Evolutionary conservation across 2,888 invertebrate species (phyloP).

Genomic region (Nomada lathburiana): DNA sequence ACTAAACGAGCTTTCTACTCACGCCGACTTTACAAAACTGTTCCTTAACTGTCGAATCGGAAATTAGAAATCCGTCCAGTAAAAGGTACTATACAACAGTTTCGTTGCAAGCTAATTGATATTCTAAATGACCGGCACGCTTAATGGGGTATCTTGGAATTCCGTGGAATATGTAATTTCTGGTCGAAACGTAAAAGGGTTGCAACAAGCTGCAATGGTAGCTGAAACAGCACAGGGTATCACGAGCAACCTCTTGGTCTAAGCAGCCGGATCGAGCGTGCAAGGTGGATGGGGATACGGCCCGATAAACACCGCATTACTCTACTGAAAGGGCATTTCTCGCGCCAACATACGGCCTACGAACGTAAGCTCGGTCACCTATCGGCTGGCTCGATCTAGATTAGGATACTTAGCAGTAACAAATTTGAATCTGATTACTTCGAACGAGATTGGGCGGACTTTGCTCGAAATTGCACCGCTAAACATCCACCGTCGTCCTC

Average conservation of each 20-base stretch:
- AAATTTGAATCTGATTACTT: constrained; percentile 67
- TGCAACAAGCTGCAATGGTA: constrained; percentile 75
- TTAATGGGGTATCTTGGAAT: background rate
- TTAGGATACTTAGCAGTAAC: constrained; percentile 68
- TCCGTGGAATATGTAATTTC: constrained; percentile 44
- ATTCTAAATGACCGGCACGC: too few relatives aligned
- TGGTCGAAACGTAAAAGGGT: constrained; percentile 55
- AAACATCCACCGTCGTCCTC: constrained; percentile 39
- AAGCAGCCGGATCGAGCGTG: constrained; percentile 74
- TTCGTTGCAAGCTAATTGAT: too few relatives aligned
- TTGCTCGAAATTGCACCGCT: constrained; percentile 59
- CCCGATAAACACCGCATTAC: constrained; percentile 83
- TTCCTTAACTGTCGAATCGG: background rate
- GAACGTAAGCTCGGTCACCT: constrained; percentile 75
- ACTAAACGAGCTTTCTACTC: background rate
- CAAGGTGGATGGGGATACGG: constrained; percentile 78
- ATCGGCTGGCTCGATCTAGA: constrained; percentile 74
- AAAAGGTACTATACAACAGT: too few relatives aligned
- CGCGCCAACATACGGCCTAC: constrained; percentile 73
- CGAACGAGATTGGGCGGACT: constrained; percentile 59
- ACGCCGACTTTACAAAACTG: background rate
- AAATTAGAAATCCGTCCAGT: background rate
- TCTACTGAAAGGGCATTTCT: constrained; percentile 79
- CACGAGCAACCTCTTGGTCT: constrained; percentile 76
- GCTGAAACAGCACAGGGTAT: constrained; percentile 74